Evolutionary conservation across 2,888 invertebrate species (phyloP).

Genomic region (Himalopsyche tibetana): DNA sequence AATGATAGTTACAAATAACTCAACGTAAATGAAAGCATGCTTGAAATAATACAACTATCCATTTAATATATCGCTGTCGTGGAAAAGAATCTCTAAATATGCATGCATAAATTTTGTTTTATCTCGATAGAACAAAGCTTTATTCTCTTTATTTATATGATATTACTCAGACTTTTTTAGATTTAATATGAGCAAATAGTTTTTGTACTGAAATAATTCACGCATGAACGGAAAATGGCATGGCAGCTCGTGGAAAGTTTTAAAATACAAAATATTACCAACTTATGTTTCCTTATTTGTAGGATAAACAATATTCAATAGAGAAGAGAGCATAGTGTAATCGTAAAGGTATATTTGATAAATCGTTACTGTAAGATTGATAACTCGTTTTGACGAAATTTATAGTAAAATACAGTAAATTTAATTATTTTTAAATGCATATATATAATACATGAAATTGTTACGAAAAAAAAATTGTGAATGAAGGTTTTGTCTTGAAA

Average conservation of each 20-base stretch:
- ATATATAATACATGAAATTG: too few species aligned
- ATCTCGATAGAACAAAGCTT: constrained; percentile 1
- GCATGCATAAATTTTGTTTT: not conserved
- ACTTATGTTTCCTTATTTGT: too few species aligned
- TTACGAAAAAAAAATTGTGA: too few species aligned
- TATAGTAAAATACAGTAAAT: too few species aligned
- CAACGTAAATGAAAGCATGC: not conserved
- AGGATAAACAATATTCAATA: too few species aligned
- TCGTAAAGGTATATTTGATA: too few species aligned
- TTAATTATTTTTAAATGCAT: too few species aligned
- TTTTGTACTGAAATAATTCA: not conserved
- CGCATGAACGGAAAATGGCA: not conserved
- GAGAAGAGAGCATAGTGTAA: too few species aligned
- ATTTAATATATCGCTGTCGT: not conserved
- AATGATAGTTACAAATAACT: not conserved
- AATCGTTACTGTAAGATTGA: too few species aligned
- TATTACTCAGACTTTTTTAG: not conserved
- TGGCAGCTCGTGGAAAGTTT: not conserved
- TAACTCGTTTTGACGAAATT: too few species aligned
- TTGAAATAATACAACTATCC: not conserved
- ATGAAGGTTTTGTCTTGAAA: too few species aligned
- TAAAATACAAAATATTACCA: not conserved
- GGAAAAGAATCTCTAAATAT: not conserved
- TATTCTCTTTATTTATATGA: not conserved
- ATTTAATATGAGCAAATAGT: not conserved